Evolutionary conservation across 2,888 invertebrate species (phyloP), one percentile per base, ranked within the genome.

Genomic region (Leptopilina drosophilae): DNA sequence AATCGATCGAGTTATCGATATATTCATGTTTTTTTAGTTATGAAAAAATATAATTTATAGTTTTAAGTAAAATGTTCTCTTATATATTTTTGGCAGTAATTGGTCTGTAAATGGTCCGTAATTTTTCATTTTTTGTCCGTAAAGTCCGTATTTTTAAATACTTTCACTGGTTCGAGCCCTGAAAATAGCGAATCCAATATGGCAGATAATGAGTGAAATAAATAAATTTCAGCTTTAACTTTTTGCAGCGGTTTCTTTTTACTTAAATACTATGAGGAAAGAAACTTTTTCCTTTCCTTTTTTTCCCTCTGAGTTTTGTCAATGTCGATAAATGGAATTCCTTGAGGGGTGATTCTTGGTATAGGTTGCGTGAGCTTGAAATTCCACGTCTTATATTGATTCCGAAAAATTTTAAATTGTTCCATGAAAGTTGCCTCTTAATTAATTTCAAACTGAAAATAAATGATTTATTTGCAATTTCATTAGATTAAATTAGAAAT

Each of bases 241-340:
- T 33, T 33, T 33, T 33, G 33, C 33, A 33, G 33, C 33, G 33
- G 33, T 59, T 59, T n/a, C 9, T 62, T 62, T 62, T 62, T 49
- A 20, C 20, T 49, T 49, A 20, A 20, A 11, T 49, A 49, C 49
- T 67, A 73, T 73, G 56, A 56, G 49, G 56, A 56, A 33, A 73
- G 73, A 73, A 73, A 73, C 56, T 73, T 73, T 73, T 56, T 56
- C 62, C 62, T 69, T 33, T 12, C 49, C 56, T 56, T n/a, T 8
- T 42, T 56, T 73, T 56, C 53, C 1, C 20, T 20, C 1, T 56
- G 56, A 73, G 73, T 73, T 73, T 73, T 73, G 33, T 73, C 73
- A 73, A 73, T 73, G 73, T 56, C 56, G 73, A 73, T 73, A 73
- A 73, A 73, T 73, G 40, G 73, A 73, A 73, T 73, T 73, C 73